These are phyloP conservation scores for Eulemur albifrons DNA, from an alignment of 2,797 vertebrate genomes.

Conservation along the genomic window DNA sequence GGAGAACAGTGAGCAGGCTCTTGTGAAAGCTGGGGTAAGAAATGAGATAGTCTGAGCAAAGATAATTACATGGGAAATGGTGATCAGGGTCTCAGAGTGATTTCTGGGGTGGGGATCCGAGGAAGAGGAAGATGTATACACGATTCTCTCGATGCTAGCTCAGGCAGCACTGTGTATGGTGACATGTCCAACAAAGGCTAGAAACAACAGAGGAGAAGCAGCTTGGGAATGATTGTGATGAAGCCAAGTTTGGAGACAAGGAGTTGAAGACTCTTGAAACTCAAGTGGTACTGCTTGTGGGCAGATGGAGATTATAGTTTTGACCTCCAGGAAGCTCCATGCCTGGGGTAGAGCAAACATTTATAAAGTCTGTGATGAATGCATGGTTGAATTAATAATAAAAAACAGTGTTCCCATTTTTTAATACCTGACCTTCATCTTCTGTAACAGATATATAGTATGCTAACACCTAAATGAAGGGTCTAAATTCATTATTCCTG, in stretches of 20 bases:
- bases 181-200: neutral
- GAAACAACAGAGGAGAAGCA: neutral
- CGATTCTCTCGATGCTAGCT: neutral
- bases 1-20: neutral
- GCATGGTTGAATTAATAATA: neutral
- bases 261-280: neutral
- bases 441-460: neutral
- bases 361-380: neutral
- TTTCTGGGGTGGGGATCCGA: rapidly evolving
- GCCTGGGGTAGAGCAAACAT: neutral
- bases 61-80: neutral
- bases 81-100: neutral
- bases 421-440: neutral
- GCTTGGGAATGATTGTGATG: neutral
- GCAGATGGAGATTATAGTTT: neutral
- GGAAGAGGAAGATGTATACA: neutral
- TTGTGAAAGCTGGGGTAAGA: neutral
- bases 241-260: neutral
- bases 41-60: neutral
- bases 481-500: neutral
- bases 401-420: neutral
- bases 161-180: too few species aligned
- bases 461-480: neutral
- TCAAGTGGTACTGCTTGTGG: neutral
- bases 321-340: neutral